Evolutionary conservation across 2,797 vertebrate genomes (phyloP).

Genomic region (Galago senegalensis): DNA sequence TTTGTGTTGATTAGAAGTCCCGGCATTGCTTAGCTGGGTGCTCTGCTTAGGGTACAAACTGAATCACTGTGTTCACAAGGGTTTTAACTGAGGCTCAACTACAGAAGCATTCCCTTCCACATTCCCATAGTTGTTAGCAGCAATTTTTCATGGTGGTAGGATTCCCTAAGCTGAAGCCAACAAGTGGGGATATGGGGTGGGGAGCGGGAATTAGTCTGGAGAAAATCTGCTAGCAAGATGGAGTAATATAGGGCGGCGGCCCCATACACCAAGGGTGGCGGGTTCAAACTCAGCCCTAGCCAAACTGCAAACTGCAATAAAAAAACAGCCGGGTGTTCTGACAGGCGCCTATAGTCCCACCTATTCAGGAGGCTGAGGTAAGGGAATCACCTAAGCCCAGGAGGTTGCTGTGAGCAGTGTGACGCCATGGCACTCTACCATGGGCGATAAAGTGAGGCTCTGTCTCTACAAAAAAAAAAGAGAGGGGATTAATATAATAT

Average conservation of each 20-base stretch:
- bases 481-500: not conserved
- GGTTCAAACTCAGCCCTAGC: no score
- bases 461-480: no score
- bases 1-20: conserved; percentile 5
- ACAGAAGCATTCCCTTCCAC: not conserved
- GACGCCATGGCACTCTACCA: no score
- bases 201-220: not conserved
- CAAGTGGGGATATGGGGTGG: no score
- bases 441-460: no score
- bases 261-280: no score
- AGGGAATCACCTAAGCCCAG: no score
- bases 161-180: not conserved
- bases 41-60: not conserved
- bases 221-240: not conserved
- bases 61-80: not conserved
- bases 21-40: not conserved
- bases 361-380: no score
- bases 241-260: not conserved
- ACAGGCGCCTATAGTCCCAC: no score
- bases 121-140: not conserved
- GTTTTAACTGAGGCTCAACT: not conserved
- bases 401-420: no score
- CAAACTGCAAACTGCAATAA: no score
- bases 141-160: not conserved
- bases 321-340: no score